Percentiles rank a stretch among this genome's conserved stretches.
These are phyloP conservation scores for Kryphioiulus occultus DNA, from an alignment of 2,888 invertebrate species.

Conservation along the genomic window DNA sequence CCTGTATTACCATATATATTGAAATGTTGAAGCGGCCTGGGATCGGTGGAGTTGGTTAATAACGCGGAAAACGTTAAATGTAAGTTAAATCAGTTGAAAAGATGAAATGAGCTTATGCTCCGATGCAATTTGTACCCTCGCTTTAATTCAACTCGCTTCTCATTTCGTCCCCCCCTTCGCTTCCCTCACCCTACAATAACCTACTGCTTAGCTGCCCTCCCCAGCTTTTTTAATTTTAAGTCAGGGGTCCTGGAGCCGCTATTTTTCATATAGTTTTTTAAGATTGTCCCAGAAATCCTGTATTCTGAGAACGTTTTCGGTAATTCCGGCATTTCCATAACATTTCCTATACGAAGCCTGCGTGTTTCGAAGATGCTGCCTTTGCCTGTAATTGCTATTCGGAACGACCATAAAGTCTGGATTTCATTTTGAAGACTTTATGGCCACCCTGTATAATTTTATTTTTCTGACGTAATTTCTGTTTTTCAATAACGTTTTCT, in stretches of 20 bases:
- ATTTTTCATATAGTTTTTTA: too few relatives aligned
- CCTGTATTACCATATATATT: constrained; percentile 53
- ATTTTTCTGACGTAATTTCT: too few relatives aligned
- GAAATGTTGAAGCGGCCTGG: constrained; percentile 52
- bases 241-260: background rate
- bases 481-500: too few relatives aligned
- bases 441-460: too few relatives aligned
- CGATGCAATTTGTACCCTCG: constrained; percentile 41
- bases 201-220: background rate
- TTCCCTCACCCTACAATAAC: background rate
- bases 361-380: too few relatives aligned
- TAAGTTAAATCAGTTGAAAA: constrained; percentile 53
- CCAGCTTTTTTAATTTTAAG: background rate
- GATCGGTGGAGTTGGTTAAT: constrained; percentile 51
- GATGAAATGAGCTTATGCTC: constrained; percentile 50
- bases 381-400: too few relatives aligned
- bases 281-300: too few relatives aligned
- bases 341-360: too few relatives aligned
- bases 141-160: constrained; percentile 29
- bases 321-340: too few relatives aligned
- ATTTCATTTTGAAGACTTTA: too few relatives aligned
- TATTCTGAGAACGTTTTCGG: too few relatives aligned
- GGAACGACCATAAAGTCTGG: too few relatives aligned
- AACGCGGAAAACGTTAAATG: constrained; percentile 54
- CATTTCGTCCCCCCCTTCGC: background rate